Conservation (phyloP, 2,888 invertebrate species). For the Atherix ibis region DNA sequence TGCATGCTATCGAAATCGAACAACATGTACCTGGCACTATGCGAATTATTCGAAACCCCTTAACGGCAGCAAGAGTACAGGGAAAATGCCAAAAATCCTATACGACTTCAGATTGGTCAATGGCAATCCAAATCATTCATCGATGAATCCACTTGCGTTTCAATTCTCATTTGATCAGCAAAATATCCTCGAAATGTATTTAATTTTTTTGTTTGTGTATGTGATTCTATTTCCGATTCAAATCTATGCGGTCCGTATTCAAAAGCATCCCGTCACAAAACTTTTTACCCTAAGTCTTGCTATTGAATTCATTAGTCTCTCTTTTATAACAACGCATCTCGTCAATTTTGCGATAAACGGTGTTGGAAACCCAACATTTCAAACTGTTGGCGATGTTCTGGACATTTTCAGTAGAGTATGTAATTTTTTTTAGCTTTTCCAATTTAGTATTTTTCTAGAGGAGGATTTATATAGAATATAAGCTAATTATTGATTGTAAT, state of each 20-base stretch:
- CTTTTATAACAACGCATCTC: constrained; percentile 75
- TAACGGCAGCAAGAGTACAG: constrained; percentile 9
- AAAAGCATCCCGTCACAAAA: constrained; percentile 81
- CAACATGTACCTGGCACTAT: constrained; percentile 72
- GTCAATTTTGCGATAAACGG: constrained; percentile 86
- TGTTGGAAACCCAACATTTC: constrained; percentile 63
- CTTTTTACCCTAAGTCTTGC: constrained; percentile 76
- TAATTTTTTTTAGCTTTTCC: constrained; percentile 11
- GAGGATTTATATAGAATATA: background rate
- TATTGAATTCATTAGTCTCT: constrained; percentile 70
- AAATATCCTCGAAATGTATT: constrained; percentile 79
- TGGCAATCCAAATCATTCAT: constrained; percentile 79
- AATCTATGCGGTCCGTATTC: constrained; percentile 74
- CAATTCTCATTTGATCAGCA: constrained; percentile 95
- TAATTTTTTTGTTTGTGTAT: constrained; percentile 75
- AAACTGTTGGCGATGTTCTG: constrained; percentile 79
- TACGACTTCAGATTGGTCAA: constrained; percentile 96
- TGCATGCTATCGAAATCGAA: constrained; percentile 70
- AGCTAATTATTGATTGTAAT: constrained; percentile 3
- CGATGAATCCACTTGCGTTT: constrained; percentile 76
- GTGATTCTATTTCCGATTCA: constrained; percentile 76
- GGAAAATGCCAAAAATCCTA: constrained; percentile 29
- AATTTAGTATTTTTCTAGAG: constrained; percentile 1
- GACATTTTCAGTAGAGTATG: constrained; percentile 80
- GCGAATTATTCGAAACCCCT: constrained; percentile 35